Evolutionary conservation across 2,888 invertebrate species (phyloP).

Genomic region (Panorpa germanica): DNA sequence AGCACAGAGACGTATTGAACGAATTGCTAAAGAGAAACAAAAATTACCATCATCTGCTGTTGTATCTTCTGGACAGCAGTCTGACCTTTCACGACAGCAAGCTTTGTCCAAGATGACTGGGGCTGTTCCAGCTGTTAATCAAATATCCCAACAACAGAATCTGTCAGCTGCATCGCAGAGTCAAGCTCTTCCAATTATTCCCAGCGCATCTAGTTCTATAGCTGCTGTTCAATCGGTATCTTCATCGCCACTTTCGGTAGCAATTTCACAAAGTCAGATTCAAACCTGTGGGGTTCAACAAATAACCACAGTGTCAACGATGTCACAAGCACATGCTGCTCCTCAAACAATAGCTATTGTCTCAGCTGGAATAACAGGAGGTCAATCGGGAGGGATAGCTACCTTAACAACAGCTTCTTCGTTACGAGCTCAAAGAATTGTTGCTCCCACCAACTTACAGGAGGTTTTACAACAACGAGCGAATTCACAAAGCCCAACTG

Average conservation of each 20-base stretch:
- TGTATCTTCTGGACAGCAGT: no score
- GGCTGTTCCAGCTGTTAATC: constrained; percentile 27
- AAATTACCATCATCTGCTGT: constrained; percentile 30
- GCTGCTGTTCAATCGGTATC: no score
- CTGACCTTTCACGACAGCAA: constrained; percentile 16
- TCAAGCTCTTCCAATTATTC: constrained; percentile 17
- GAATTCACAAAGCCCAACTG: constrained; percentile 22
- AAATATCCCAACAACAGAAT: constrained; percentile 31
- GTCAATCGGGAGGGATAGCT: constrained; percentile 20
- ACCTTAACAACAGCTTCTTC: constrained; percentile 21
- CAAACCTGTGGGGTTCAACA: no score
- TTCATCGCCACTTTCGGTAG: constrained; percentile 29
- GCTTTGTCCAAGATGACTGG: constrained; percentile 18
- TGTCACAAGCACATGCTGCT: constrained; percentile 25
- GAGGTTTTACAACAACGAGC: constrained; percentile 23
- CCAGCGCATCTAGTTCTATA: constrained; percentile 15
- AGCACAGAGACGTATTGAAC: constrained; percentile 61
- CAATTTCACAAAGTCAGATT: no score
- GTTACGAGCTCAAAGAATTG: constrained; percentile 22
- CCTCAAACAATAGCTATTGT: constrained; percentile 24
- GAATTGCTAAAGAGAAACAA: constrained; percentile 68
- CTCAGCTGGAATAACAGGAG: constrained; percentile 22
- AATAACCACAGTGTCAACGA: constrained; percentile 17
- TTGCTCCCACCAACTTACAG: constrained; percentile 20
- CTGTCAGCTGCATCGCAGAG: constrained; percentile 20